phyloP scores from a whole-genome alignment of 2,888 invertebrate species.

The Drosophila fungiperda region DNA sequence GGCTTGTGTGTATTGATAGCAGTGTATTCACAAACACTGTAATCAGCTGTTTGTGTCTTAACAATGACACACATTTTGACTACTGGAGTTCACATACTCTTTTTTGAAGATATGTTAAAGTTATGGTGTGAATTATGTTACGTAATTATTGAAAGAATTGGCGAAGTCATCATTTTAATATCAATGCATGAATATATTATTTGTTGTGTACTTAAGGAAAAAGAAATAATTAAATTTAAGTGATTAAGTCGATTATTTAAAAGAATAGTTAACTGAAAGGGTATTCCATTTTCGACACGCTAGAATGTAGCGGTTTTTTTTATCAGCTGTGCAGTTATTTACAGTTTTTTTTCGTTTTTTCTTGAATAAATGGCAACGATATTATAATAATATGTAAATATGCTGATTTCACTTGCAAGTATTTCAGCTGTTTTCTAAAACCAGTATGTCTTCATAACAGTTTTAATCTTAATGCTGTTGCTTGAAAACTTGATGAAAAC shows the following conservation, averaged over 20 bases:
- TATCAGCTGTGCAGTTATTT: slow-evolving; percentile 42
- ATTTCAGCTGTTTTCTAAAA: neutral
- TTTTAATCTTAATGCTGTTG: neutral
- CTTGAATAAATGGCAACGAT: slow-evolving; percentile 10
- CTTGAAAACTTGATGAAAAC: slow-evolving; percentile 21
- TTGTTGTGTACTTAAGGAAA: neutral
- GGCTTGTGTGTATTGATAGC: slow-evolving; percentile 11
- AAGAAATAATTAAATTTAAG: neutral
- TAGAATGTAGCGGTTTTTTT: neutral
- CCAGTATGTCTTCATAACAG: neutral
- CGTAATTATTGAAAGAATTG: neutral
- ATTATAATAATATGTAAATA: slow-evolving; percentile 11
- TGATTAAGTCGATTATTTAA: too few relatives aligned
- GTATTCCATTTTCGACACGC: neutral
- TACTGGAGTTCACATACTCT: slow-evolving; percentile 2
- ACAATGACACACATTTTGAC: slow-evolving; percentile 50
- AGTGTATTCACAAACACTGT: slow-evolving; percentile 26
- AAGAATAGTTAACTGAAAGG: neutral
- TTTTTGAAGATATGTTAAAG: neutral
- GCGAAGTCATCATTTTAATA: neutral
- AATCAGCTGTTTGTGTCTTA: slow-evolving; percentile 57
- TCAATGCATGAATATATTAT: neutral
- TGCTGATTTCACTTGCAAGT: neutral
- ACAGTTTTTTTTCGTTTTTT: neutral
- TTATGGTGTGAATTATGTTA: neutral